phyloP scores from a whole-genome alignment of 2,113 vertebrate species.

The Gasterosteus nipponicus region DNA sequence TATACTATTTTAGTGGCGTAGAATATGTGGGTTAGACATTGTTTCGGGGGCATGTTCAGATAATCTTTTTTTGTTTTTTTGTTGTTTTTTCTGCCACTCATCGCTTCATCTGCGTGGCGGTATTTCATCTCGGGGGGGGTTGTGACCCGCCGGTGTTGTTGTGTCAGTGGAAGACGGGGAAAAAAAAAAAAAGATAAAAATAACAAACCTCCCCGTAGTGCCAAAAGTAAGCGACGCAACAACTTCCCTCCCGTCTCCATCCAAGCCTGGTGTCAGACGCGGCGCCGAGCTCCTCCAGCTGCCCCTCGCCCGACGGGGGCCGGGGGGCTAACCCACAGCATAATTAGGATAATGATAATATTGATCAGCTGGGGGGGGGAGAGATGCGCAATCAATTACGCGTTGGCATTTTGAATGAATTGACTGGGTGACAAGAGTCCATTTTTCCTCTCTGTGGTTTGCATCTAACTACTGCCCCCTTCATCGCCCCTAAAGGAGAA shows the following conservation, averaged over 20 bases:
- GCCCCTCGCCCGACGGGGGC: slow-evolving; percentile 34
- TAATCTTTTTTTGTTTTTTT: slow-evolving; percentile 62
- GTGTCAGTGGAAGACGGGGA: slow-evolving; percentile 32
- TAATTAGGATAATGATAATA: slow-evolving; percentile 81
- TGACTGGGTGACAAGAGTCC: slow-evolving; percentile 77
- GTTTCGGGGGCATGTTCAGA: slow-evolving; percentile 81
- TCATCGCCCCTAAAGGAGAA: neutral
- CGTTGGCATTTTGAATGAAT: slow-evolving; percentile 76
- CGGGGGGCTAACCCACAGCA: slow-evolving; percentile 63
- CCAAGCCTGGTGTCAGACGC: slow-evolving; percentile 44
- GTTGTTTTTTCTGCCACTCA: slow-evolving; percentile 55
- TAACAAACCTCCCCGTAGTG: slow-evolving; percentile 28
- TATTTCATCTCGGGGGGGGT: slow-evolving; percentile 64
- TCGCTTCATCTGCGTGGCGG: slow-evolving; percentile 51
- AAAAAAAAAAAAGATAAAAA: neutral
- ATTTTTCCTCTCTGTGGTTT: slow-evolving; percentile 56
- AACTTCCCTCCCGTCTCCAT: slow-evolving; percentile 46
- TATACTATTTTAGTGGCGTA: slow-evolving; percentile 86
- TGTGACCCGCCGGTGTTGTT: slow-evolving; percentile 43
- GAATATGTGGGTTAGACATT: slow-evolving; percentile 80
- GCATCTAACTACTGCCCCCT: neutral
- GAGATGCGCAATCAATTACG: slow-evolving; percentile 78
- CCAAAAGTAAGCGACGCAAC: slow-evolving; percentile 57
- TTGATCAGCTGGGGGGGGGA: slow-evolving; percentile 76
- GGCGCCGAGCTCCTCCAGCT: slow-evolving; percentile 69